Evolutionary conservation across 2,888 invertebrate genomes (phyloP).

Genomic region (Orgyia antiqua): DNA sequence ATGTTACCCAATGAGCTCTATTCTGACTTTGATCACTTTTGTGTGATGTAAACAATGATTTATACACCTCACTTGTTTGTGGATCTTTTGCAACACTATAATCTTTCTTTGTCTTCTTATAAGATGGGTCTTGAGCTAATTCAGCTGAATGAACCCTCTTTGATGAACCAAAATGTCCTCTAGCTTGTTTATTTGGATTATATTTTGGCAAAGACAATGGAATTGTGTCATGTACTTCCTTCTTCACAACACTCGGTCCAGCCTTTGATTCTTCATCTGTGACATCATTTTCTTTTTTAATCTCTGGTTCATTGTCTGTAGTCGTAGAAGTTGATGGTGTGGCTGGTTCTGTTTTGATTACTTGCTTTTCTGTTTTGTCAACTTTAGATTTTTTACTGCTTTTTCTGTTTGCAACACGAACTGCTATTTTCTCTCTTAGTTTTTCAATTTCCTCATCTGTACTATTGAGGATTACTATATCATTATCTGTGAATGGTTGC

Average conservation of each 20-base stretch:
- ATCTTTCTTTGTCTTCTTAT: slow-evolving; percentile 86
- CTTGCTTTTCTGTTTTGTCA: slow-evolving; percentile 38
- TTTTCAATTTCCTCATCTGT: slow-evolving; percentile 85
- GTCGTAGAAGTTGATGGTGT: slow-evolving; percentile 30
- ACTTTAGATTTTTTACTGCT: slow-evolving; percentile 79
- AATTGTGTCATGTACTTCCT: slow-evolving; percentile 67
- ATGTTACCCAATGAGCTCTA: slow-evolving; percentile 98
- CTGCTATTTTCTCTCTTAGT: slow-evolving; percentile 81
- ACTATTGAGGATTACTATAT: slow-evolving; percentile 93
- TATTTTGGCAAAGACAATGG: slow-evolving; percentile 64
- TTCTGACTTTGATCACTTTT: slow-evolving; percentile 91
- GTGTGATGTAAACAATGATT: slow-evolving; percentile 96
- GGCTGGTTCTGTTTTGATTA: slow-evolving; percentile 39
- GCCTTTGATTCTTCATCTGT: slow-evolving; percentile 56
- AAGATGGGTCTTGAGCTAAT: slow-evolving; percentile 80
- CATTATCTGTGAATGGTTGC: slow-evolving; percentile 84
- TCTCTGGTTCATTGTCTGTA: slow-evolving; percentile 18
- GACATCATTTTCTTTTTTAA: slow-evolving; percentile 38
- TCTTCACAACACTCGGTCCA: slow-evolving; percentile 48
- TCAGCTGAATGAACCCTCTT: slow-evolving; percentile 58
- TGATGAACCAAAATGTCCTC: slow-evolving; percentile 66
- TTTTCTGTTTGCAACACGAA: slow-evolving; percentile 83
- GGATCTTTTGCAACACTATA: slow-evolving; percentile 95
- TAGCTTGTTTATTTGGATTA: slow-evolving; percentile 58
- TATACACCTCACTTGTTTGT: slow-evolving; percentile 92